phyloP scores from a whole-genome alignment of 2,113 vertebrate genomes.

The Tretioscincus oriximinensis region DNA sequence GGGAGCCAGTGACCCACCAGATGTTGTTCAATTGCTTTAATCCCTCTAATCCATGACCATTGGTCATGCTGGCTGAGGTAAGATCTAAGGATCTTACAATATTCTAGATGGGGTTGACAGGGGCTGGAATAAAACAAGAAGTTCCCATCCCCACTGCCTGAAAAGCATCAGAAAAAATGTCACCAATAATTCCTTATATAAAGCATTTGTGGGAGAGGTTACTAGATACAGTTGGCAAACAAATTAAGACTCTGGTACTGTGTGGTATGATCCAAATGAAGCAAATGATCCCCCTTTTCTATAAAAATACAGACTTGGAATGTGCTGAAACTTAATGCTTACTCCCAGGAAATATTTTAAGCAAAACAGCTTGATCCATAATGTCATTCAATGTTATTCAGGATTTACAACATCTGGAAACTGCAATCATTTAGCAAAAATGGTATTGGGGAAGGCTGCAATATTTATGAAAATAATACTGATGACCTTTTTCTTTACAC shows the following conservation, averaged over 20 bases:
- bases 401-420: background rate
- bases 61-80: background rate
- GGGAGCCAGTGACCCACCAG: background rate
- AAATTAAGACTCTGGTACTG: background rate
- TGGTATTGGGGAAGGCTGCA: background rate
- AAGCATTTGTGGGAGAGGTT: background rate
- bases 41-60: background rate
- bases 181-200: background rate
- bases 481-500: background rate
- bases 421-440: background rate
- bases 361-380: background rate
- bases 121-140: background rate
- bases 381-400: background rate
- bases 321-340: background rate
- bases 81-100: background rate
- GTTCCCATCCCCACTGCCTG: background rate
- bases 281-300: background rate
- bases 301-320: background rate
- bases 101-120: background rate
- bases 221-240: background rate
- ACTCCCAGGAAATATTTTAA: background rate
- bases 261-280: background rate
- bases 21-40: background rate
- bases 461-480: background rate
- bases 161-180: background rate